These are phyloP conservation scores for Eptesicus fuscus DNA, from an alignment of 2,113 vertebrate genomes.

Conservation along the genomic window DNA sequence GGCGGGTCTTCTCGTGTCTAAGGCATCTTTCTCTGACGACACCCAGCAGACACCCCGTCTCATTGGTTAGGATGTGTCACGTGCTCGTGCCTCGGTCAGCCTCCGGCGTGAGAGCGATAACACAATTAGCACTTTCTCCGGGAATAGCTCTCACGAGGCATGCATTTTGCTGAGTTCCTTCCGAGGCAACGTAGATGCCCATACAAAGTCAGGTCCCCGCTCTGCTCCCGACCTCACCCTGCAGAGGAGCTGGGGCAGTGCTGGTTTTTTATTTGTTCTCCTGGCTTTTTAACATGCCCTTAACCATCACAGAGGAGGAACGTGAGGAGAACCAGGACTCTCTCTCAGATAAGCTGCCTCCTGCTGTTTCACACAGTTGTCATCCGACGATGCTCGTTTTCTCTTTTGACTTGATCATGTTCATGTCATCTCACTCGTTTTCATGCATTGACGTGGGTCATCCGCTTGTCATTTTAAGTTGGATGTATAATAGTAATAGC, in stretches of 20 bases:
- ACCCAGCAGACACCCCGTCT: not conserved
- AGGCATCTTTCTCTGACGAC: not conserved
- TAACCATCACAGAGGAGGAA: not conserved
- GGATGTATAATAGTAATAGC: not conserved
- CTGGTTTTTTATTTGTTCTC: not conserved
- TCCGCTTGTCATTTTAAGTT: not conserved
- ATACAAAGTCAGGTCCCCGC: not conserved
- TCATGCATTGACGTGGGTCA: not conserved
- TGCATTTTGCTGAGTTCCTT: not conserved
- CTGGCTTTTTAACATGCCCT: not conserved
- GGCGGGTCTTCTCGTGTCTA: not conserved
- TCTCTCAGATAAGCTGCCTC: not conserved
- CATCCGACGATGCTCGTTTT: not conserved
- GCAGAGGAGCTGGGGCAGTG: not conserved
- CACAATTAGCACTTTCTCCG: not conserved
- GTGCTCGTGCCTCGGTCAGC: not conserved
- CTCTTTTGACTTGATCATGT: not conserved
- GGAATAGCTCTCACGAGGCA: not conserved
- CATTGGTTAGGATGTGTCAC: not conserved
- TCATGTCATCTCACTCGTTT: not conserved
- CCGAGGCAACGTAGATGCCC: not conserved
- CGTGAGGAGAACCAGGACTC: not conserved
- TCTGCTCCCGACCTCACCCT: not conserved
- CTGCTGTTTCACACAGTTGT: not conserved
- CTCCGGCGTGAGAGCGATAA: not conserved